Conservation (phyloP, 1,140 invertebrate genomes). For the Neodiprion fabricii region DNA sequence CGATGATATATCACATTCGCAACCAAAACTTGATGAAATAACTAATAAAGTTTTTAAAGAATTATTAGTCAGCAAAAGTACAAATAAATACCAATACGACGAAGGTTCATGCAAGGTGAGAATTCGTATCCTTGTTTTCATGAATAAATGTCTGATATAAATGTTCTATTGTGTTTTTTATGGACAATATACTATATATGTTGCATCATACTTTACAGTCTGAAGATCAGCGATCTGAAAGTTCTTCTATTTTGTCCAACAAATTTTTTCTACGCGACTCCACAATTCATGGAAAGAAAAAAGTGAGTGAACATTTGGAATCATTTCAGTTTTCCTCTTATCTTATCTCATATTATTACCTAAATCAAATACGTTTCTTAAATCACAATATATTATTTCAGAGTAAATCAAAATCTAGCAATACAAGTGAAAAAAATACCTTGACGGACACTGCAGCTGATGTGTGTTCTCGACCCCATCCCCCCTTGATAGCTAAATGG, state of each 20-base stretch:
- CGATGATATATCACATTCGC: slow-evolving; percentile 48
- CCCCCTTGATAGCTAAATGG: slow-evolving; percentile 73
- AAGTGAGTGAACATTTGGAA: slow-evolving; percentile 34
- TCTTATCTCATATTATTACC: background rate
- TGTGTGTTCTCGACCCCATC: slow-evolving; percentile 49
- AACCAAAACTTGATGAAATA: slow-evolving; percentile 76
- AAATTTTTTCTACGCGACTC: slow-evolving; percentile 72
- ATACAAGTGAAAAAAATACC: slow-evolving; percentile 49
- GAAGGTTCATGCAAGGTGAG: slow-evolving; percentile 70
- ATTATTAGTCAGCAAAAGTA: slow-evolving; percentile 70
- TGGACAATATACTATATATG: background rate
- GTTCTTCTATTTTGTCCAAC: slow-evolving; percentile 74
- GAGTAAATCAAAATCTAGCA: slow-evolving; percentile 53
- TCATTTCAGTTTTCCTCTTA: background rate
- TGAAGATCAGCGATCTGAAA: slow-evolving; percentile 76
- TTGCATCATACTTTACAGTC: slow-evolving; percentile 63
- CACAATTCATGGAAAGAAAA: slow-evolving; percentile 59
- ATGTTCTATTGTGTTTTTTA: slow-evolving; percentile 21
- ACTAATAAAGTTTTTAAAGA: slow-evolving; percentile 87
- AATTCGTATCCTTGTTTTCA: slow-evolving; percentile 11
- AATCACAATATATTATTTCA: slow-evolving; percentile 25
- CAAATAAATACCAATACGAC: slow-evolving; percentile 52
- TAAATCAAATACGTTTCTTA: background rate
- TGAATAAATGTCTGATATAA: background rate
- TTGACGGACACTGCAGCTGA: slow-evolving; percentile 48